Base-by-base conservation (phyloP, 2,797 vertebrate genomes). In the Pipistrellus pipistrellus region DNA sequence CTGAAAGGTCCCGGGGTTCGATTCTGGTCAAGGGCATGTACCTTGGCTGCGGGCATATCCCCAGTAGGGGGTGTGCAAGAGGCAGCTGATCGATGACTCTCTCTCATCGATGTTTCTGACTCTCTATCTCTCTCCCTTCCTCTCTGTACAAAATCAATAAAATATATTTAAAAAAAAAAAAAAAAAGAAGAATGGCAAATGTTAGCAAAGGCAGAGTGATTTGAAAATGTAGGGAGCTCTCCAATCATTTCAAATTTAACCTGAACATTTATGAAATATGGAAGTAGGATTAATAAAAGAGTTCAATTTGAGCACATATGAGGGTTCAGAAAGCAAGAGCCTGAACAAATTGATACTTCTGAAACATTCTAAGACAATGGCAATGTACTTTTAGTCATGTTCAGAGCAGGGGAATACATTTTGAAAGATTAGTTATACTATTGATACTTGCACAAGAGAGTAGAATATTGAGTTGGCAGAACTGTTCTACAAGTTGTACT, bases 261-360 rank as follows among this genome's bases (percentile, higher is more conserved):
- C n/a, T 85, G n/a, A 69, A 48, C 21, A 20, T 88, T 94, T 88
- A 83, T 83, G 57, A 83, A 84, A 78, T 73, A 11, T 21, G n/a
- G 32, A 85, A 84, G 32, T 48, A 90, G 23, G 25, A 88, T 71
- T 90, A 80, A 93, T 62, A 85, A 25, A 44, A 90, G 69, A 90
- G n/a, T 85, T 0, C 30, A 85, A 76, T 10, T 66, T 38, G 51
- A 88, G 30, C 21, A 78, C 38, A 35, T 41, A 78, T 64, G 77
- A 85, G 35, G 68, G 10, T 68, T 30, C 48, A 83, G 59, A 95
- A 92, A 92, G 88, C 38, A 85, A 69, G 92, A 20, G 17, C 51
- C 69, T 90, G 76, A 72, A 80, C 48, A 90, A 82, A 95, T 30
- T 64, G 55, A 92, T 62, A 73, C 38, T 85, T 59, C 64, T 12